phyloP scores from a whole-genome alignment of 1,140 invertebrate genomes.

The Rhopalosiphum padi region DNA sequence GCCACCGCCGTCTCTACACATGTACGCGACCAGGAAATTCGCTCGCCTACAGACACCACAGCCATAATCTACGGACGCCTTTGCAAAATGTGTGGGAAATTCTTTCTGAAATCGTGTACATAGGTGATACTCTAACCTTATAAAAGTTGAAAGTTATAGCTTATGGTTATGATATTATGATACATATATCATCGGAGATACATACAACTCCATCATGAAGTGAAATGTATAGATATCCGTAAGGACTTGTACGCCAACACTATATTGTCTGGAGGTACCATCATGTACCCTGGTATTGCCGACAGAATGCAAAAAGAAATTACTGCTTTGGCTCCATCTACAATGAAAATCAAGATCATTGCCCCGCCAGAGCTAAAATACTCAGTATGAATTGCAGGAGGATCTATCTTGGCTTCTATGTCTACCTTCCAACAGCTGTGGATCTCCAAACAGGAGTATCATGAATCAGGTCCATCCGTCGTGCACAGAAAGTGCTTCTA shows the following conservation, averaged over 20 bases:
- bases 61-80: background rate
- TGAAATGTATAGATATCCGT: constrained; percentile 91
- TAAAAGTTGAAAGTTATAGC: background rate
- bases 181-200: constrained; percentile 61
- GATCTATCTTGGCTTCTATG: constrained; percentile 83
- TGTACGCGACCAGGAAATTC: background rate
- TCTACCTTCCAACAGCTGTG: constrained; percentile 94
- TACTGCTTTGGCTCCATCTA: constrained; percentile 74
- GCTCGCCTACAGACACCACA: background rate
- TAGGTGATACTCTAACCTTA: background rate
- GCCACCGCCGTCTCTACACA: background rate
- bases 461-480: constrained; percentile 92
- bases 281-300: constrained; percentile 93
- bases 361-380: constrained; percentile 86
- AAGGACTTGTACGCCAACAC: constrained; percentile 96
- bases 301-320: constrained; percentile 83
- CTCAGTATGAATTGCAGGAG: constrained; percentile 87
- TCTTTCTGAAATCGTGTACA: background rate
- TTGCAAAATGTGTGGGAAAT: background rate
- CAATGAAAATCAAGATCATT: constrained; percentile 85
- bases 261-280: constrained; percentile 94
- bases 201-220: constrained; percentile 98
- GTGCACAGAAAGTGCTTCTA: constrained; percentile 97
- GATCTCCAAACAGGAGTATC: constrained; percentile 96
- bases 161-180: too few species aligned